Evolutionary conservation across 2,797 vertebrate genomes (phyloP).

Genomic region (Myotis pilosus): DNA sequence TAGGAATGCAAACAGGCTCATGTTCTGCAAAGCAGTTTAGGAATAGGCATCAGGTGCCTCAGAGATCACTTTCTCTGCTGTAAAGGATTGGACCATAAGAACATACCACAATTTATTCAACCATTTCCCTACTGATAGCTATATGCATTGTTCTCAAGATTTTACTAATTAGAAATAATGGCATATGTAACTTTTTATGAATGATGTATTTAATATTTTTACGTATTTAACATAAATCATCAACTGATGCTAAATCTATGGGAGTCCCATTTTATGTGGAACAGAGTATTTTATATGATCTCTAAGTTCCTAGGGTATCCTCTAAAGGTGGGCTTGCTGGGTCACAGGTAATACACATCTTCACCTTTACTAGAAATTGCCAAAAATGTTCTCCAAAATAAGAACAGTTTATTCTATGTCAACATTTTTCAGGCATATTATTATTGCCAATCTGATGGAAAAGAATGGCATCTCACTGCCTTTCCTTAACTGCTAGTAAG

Average conservation of each 20-base stretch:
- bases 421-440: constrained; percentile 11
- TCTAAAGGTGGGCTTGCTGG: neutral
- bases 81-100: neutral
- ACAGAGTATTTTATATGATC: neutral
- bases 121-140: neutral
- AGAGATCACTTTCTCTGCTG: neutral
- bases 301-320: neutral
- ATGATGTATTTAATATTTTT: neutral
- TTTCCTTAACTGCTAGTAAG: constrained; percentile 3
- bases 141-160: neutral
- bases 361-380: neutral
- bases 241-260: neutral
- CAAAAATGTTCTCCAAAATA: constrained; percentile 31
- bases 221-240: constrained; percentile 18
- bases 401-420: neutral
- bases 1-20: neutral
- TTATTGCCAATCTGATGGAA: neutral
- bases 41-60: neutral
- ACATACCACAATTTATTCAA: constrained; percentile 33
- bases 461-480: neutral
- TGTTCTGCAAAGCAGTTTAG: neutral
- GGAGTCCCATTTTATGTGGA: constrained; percentile 7
- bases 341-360: neutral
- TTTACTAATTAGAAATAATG: constrained; percentile 34
- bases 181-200: neutral